Base-by-base conservation (phyloP, 2,888 invertebrate species). In the Patella depressa region DNA sequence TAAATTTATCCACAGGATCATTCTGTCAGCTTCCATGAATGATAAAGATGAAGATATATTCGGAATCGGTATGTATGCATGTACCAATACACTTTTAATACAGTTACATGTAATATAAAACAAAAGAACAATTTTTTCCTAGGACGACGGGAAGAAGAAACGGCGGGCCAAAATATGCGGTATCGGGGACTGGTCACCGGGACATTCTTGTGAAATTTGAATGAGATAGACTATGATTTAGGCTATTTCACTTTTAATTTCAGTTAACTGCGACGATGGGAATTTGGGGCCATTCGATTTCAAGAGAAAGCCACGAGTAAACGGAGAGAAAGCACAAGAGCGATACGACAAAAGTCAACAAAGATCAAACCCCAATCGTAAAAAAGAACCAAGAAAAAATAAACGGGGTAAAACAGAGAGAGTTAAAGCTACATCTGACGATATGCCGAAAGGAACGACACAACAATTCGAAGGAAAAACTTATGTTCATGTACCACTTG, bases 21-120 rank as follows among this genome's bases (percentile, higher is more conserved):
- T 75, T 17, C 29, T 24, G 24, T 75, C 75, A 24, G 70, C 75
- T 17, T 17, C 75, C 53, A 57, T 71, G 53, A 75, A 75, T 55
- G 45, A 57, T 5, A 71, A 71, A n/a, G 75, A 75, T 15, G 75
- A 53, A 9, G 75, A 75, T 29, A 55, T 55, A 12, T 70, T 75
- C 29, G 75, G 75, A 71, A 75, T 75, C 19, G 71, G 75, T 75
- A 24, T 70, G 75, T 74, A n/a, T 34, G 45, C 45, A 45, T 7
- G 1, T 7, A 9, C 45, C 34, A 2, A 29, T 29, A 3, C 29
- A 29, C 1, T 29, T 29, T 29, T 29, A 29, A n/a, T n/a, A n/a
- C n/a, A n/a, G n/a, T n/a, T n/a, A n/a, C n/a, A n/a, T n/a, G 1
- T 34, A 34, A 34, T 34, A 34, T 34, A 45, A 7, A 45, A 45